Evolutionary conservation across 2,113 vertebrate genomes (phyloP).

Genomic region (Actenoides lindsayi): DNA sequence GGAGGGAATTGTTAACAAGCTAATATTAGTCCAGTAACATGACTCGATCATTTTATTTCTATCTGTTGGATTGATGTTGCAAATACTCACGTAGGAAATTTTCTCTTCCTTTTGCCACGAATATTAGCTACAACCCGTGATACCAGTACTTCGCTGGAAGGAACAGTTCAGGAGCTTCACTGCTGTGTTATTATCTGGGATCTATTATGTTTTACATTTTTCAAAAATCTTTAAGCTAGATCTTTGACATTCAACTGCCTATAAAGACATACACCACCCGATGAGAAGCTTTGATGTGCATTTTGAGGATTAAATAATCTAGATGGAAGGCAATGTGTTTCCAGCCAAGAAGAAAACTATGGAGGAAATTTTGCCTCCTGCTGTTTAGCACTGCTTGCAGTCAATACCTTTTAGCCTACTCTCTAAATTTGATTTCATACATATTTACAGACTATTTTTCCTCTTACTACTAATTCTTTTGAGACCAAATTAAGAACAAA

Average conservation of each 20-base stretch:
- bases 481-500: conserved; percentile 86
- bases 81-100: conserved; percentile 49
- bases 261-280: conserved; percentile 88
- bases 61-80: conserved; percentile 61
- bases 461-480: conserved; percentile 83
- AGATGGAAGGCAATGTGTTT: conserved; percentile 90
- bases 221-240: conserved; percentile 90
- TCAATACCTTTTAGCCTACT: conserved; percentile 86
- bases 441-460: conserved; percentile 86
- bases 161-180: conserved; percentile 77
- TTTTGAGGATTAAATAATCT: conserved; percentile 98
- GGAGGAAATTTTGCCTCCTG: conserved; percentile 91
- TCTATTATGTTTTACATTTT: conserved; percentile 94
- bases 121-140: conserved; percentile 72
- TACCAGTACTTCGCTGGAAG: conserved; percentile 74
- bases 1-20: conserved; percentile 67
- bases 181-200: conserved; percentile 89
- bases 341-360: conserved; percentile 87
- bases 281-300: conserved; percentile 93
- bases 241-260: conserved; percentile 91
- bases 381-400: conserved; percentile 83
- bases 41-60: conserved; percentile 56
- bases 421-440: conserved; percentile 85
- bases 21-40: conserved; percentile 66
- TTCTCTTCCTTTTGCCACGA: conserved; percentile 67